Base-by-base conservation (phyloP, 1,140 invertebrate genomes). In the Drosophila ficusphila region DNA sequence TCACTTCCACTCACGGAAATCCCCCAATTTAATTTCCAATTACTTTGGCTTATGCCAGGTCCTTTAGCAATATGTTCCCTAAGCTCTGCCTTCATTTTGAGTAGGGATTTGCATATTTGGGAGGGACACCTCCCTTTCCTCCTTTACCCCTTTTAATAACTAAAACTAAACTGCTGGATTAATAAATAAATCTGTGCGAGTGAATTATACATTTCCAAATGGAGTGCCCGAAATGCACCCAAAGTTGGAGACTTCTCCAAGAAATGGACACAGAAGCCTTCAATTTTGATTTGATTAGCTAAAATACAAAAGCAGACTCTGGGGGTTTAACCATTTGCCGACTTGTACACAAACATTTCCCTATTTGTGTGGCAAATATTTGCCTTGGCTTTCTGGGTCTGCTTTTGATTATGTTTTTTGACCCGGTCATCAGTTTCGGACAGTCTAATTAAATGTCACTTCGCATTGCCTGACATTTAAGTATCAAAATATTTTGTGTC, bases 11-110 rank as follows among this genome's bases (percentile, higher is more conserved):
- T 58, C 42, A 18, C 18, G 46, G 60, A 68, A 68, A 68, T 68
- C 61, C 61, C 69, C 69, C 69, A 73, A 73, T 74, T 75, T 74
- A 75, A 75, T 75, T 75, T 75, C 70, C 70, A 75, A 75, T 75
- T 75, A 75, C 71, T 75, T 75, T 56, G 71, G 71, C 70, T 75
- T 75, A 74, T 49, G 38, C 14, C 41, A 8, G 27, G 23, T 23
- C 42, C 16, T 6, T 18, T 11, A 34, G 9, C 36, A 33, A 42
- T 42, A n/a, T 19, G 53, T 21, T 33, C 16, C 23, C 57, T 41
- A 46, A 33, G 34, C 68, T 33, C 6, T 36, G 7, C 29, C 18
- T 34, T 31, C 27, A 23, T 18, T 29, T 52, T 14, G 44, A 34
- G 36, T 16, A 31, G 14, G 60, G 29, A 65, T 74, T 73, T 73